Evolutionary conservation across 2,888 invertebrate genomes (phyloP).

Genomic region (Mesorhabditis belari): DNA sequence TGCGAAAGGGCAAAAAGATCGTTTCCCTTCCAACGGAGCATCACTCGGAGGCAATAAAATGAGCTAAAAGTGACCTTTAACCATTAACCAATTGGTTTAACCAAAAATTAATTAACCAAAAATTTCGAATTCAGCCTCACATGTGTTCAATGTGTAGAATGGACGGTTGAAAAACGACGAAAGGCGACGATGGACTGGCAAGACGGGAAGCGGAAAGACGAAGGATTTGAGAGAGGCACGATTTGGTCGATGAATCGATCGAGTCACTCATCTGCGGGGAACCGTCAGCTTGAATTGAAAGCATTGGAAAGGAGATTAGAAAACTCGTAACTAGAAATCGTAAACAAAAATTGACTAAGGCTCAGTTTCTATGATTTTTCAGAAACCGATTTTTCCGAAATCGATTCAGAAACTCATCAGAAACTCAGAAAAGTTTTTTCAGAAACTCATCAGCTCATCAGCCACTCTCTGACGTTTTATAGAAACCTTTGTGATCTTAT

Average conservation of each 20-base stretch:
- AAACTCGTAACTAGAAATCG: neutral
- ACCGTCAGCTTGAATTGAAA: conserved; percentile 4
- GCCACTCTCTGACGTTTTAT: too few species aligned
- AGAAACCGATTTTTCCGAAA: neutral
- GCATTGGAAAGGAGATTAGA: too few species aligned
- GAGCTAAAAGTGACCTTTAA: conserved; percentile 8
- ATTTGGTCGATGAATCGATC: conserved; percentile 11
- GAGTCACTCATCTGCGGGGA: conserved; percentile 8
- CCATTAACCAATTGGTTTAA: neutral
- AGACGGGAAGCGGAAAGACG: conserved; percentile 13
- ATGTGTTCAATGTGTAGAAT: conserved; percentile 15
- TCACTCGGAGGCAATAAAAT: conserved; percentile 11
- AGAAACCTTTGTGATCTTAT: too few species aligned
- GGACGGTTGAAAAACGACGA: conserved; percentile 26
- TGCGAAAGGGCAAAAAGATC: conserved; percentile 20
- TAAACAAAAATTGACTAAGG: too few species aligned
- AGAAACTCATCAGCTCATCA: too few species aligned
- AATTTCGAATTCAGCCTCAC: neutral
- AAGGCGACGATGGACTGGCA: conserved; percentile 5
- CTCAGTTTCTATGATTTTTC: neutral
- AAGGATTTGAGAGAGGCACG: conserved; percentile 7
- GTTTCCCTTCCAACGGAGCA: conserved; percentile 8
- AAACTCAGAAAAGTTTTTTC: neutral
- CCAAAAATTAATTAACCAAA: too few species aligned
- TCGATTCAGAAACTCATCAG: neutral